These are phyloP conservation scores for Colostygia pectinataria DNA, from an alignment of 2,888 invertebrate genomes.

Conservation along the genomic window DNA sequence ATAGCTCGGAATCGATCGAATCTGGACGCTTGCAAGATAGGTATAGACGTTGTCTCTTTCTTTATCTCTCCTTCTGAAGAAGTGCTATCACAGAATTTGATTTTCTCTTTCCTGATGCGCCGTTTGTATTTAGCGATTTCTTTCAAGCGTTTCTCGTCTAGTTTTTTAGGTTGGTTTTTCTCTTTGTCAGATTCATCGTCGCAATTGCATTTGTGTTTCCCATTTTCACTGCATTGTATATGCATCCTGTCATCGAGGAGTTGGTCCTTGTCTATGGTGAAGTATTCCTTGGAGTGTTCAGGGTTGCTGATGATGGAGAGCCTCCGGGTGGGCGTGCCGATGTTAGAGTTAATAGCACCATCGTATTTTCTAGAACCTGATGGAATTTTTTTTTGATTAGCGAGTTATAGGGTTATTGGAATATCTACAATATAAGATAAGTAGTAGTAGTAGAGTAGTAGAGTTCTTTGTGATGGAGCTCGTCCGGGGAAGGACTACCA, in stretches of 20 bases:
- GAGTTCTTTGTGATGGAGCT: no score
- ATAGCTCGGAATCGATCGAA: conserved; percentile 76
- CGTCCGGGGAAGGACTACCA: no score
- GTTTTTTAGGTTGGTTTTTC: conserved; percentile 56
- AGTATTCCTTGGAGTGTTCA: conserved; percentile 33
- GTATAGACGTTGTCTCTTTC: conserved; percentile 74
- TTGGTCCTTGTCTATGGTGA: conserved; percentile 31
- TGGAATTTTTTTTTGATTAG: neutral
- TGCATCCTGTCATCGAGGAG: conserved; percentile 88
- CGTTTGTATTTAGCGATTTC: conserved; percentile 78
- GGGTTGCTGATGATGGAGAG: conserved; percentile 41
- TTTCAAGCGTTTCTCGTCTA: conserved; percentile 68
- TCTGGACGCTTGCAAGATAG: conserved; percentile 74
- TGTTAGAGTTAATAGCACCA: conserved; percentile 43
- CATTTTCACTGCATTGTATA: conserved; percentile 87
- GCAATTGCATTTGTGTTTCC: conserved; percentile 90
- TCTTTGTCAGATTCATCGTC: conserved; percentile 86
- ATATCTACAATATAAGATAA: no score
- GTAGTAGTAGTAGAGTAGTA: no score
- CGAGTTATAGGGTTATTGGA: no score
- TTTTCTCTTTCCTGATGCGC: conserved; percentile 69
- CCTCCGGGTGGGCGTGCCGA: conserved; percentile 43
- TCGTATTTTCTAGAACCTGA: conserved; percentile 47
- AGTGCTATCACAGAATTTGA: conserved; percentile 70
- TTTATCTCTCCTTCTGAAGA: conserved; percentile 70